Conservation (phyloP, 2,113 vertebrate species). For the Pterocles gutturalis region DNA sequence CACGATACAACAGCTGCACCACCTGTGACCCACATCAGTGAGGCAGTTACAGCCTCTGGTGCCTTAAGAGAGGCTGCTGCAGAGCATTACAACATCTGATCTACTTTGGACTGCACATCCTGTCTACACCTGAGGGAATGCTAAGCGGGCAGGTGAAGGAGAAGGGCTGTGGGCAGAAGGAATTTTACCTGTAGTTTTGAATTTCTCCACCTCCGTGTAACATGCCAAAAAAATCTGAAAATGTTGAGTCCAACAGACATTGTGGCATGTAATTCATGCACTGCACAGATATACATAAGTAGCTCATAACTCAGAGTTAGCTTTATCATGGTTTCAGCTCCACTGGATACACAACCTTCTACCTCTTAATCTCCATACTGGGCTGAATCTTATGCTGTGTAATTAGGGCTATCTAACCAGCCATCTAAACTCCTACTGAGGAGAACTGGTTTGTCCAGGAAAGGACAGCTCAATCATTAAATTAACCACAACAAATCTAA, state of each 20-base stretch:
- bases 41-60: neutral
- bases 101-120: neutral
- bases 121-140: neutral
- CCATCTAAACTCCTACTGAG: constrained; percentile 45
- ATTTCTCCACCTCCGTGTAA: neutral
- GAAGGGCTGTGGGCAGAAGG: neutral
- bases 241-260: neutral
- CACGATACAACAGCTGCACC: neutral
- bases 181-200: neutral
- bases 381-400: neutral
- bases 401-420: constrained; percentile 55
- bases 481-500: constrained; percentile 21
- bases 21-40: neutral
- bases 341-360: neutral
- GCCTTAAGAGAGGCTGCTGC: neutral
- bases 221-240: neutral
- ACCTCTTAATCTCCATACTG: neutral
- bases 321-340: neutral
- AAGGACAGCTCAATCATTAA: constrained; percentile 10
- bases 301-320: neutral
- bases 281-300: neutral
- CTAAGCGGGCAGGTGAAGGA: neutral
- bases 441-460: constrained; percentile 62
- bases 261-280: neutral
- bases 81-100: neutral